Evolutionary conservation across 1,140 invertebrate genomes (phyloP).

Genomic region (Pemphigus obesinymphae): DNA sequence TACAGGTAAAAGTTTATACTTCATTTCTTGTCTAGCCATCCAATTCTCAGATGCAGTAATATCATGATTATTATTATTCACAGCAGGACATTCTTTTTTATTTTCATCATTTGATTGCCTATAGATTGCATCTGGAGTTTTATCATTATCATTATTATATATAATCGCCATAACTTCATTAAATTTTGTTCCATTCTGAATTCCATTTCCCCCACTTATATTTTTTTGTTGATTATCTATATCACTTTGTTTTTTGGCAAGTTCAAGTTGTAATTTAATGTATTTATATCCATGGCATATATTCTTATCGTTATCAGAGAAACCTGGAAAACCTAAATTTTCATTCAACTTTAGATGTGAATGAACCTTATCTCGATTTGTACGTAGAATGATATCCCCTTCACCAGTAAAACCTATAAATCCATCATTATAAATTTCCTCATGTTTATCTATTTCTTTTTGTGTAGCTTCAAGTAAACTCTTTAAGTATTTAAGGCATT

Average conservation of each 20-base stretch:
- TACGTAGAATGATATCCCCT: neutral
- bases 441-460: neutral
- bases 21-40: constrained; percentile 25
- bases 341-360: neutral
- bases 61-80: constrained; percentile 14
- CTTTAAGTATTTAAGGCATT: neutral
- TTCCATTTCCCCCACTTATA: neutral
- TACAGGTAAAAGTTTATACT: constrained; percentile 22
- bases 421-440: neutral
- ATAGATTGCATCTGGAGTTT: neutral
- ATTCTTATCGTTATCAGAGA: neutral
- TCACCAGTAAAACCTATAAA: neutral
- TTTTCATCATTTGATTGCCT: neutral
- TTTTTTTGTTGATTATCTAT: neutral
- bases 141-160: neutral
- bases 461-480: neutral
- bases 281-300: neutral
- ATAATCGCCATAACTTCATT: neutral
- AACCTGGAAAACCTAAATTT: neutral
- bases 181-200: neutral
- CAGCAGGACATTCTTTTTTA: neutral
- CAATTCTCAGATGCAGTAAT: constrained; percentile 1
- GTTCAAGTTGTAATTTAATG: neutral
- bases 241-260: neutral
- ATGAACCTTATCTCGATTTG: neutral